These are phyloP conservation scores for Sigmodon hispidus DNA, from an alignment of 2,113 vertebrate genomes.

Conservation along the genomic window DNA sequence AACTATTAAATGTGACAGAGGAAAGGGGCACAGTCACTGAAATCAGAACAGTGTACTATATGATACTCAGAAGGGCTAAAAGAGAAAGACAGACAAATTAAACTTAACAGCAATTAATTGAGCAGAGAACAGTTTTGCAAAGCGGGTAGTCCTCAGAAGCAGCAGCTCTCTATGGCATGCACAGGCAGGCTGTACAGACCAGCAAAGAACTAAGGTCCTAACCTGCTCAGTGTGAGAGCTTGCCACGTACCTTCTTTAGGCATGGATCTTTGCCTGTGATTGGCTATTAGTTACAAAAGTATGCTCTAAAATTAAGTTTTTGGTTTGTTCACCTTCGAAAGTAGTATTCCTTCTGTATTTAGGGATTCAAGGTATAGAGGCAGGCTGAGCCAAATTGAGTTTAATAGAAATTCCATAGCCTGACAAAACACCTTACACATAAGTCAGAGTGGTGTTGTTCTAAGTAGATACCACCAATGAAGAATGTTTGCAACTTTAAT, in stretches of 20 bases:
- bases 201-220: neutral
- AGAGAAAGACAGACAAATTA: neutral
- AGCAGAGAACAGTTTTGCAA: neutral
- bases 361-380: neutral
- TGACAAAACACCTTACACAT: neutral
- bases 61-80: neutral
- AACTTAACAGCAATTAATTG: neutral
- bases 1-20: neutral
- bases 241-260: neutral
- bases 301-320: neutral
- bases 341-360: neutral
- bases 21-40: neutral
- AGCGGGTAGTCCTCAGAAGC: neutral
- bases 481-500: neutral
- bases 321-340: neutral
- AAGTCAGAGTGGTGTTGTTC: neutral
- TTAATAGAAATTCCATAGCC: neutral
- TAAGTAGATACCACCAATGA: neutral
- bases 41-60: neutral
- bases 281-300: neutral
- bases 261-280: neutral
- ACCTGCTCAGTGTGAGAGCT: neutral
- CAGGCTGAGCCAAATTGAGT: neutral
- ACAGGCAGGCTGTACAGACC: neutral
- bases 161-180: neutral